Evolutionary conservation across 2,797 vertebrate species (phyloP).

Genomic region (Enteromius fasciolatus): DNA sequence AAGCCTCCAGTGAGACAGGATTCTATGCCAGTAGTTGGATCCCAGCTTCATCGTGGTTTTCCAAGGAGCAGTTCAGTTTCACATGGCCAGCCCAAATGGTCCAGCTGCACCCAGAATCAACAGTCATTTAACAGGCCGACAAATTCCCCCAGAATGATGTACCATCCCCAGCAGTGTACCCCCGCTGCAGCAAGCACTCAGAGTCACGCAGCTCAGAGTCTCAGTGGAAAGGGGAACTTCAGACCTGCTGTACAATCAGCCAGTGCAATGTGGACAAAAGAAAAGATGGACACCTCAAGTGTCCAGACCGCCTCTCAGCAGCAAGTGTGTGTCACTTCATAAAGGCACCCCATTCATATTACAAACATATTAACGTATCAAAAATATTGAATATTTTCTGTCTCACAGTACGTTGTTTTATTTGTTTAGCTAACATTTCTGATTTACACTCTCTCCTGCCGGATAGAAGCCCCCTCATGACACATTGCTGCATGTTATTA

Average conservation of each 20-base stretch:
- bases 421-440: not conserved
- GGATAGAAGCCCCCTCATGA: constrained; percentile 74
- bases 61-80: constrained; percentile 40
- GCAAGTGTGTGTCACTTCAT: constrained; percentile 40
- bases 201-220: constrained; percentile 50
- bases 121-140: constrained; percentile 57
- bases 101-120: constrained; percentile 62
- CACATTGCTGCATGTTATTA: constrained; percentile 87
- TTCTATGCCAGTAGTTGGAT: constrained; percentile 39
- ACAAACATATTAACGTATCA: not conserved
- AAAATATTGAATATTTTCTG: not conserved
- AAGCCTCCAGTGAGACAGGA: constrained; percentile 58
- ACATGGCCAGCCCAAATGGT: constrained; percentile 56
- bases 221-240: constrained; percentile 69
- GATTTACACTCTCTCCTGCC: not conserved
- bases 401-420: not conserved
- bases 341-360: not conserved
- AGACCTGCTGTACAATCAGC: constrained; percentile 33
- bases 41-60: constrained; percentile 56
- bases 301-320: not conserved
- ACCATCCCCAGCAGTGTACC: constrained; percentile 62
- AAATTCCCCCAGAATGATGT: constrained; percentile 50
- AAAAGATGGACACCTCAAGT: constrained; percentile 41
- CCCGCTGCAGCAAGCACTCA: constrained; percentile 50
- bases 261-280: constrained; percentile 35